These are phyloP conservation scores for Caranx melampygus DNA, from an alignment of 2,113 vertebrate species.

Conservation along the genomic window DNA sequence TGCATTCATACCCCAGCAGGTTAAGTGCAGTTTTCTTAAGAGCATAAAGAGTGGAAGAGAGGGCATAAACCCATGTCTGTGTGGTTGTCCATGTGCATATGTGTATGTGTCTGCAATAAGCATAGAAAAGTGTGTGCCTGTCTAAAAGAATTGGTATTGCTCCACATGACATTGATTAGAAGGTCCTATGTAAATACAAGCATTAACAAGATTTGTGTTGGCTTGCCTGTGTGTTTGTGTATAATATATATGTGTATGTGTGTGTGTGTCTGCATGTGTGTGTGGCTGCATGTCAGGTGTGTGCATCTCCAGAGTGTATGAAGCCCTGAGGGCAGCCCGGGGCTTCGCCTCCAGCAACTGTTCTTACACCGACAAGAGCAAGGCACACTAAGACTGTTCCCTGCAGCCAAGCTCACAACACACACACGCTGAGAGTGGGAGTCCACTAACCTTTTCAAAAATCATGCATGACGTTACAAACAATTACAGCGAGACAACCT, in stretches of 20 bases:
- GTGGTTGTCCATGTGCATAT: slow-evolving; percentile 11
- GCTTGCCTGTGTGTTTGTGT: slow-evolving; percentile 30
- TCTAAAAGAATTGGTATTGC: slow-evolving; percentile 50
- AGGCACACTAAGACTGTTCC: slow-evolving; percentile 75
- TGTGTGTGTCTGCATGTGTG: slow-evolving; percentile 39
- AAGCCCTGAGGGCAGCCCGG: slow-evolving; percentile 80
- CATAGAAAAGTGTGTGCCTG: not conserved
- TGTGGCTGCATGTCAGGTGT: slow-evolving; percentile 71
- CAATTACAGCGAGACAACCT: slow-evolving; percentile 63
- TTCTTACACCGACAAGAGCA: slow-evolving; percentile 81
- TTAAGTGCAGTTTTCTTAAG: slow-evolving; percentile 60
- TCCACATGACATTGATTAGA: slow-evolving; percentile 63
- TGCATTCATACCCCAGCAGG: slow-evolving; percentile 66
- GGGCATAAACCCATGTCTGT: not conserved
- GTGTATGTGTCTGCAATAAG: slow-evolving; percentile 13
- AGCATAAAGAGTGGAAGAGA: slow-evolving; percentile 17
- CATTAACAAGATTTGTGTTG: slow-evolving; percentile 55
- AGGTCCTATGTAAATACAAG: slow-evolving; percentile 71
- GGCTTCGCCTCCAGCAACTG: slow-evolving; percentile 80
- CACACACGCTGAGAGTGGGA: slow-evolving; percentile 42
- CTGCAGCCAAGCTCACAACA: slow-evolving; percentile 71
- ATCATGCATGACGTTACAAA: slow-evolving; percentile 65
- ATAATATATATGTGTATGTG: slow-evolving; percentile 34
- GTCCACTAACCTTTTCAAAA: slow-evolving; percentile 66
- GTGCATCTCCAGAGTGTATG: slow-evolving; percentile 67